Evolutionary conservation across 2,797 vertebrate species (phyloP), one percentile per base, ranked within the genome.

Genomic region (Parauchenoglanis punctatus): DNA sequence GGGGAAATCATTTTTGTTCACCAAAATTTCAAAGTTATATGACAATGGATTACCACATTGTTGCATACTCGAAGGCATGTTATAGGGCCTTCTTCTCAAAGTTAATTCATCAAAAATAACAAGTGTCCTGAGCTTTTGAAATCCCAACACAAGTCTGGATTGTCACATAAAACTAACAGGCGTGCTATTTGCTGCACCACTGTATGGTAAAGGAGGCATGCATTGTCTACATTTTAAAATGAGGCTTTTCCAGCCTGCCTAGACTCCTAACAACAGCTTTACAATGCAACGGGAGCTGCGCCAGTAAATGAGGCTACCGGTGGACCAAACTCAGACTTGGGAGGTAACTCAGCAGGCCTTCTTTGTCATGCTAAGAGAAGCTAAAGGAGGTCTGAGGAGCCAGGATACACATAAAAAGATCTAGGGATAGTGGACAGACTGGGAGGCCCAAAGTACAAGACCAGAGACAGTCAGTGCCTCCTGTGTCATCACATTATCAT

Each of bases 221-320:
- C 83, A 89, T 89, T 90, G 90, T 92, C 84, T 85, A 31, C 10
- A 10, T 83, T 90, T 91, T 87, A 89, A 90, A 78, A 91, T n/a
- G 86, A 87, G 89, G 73, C 86, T 87, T 85, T 85, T 89, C 87
- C 86, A 67, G 85, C 86, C 86, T 70, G 78, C 87, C 87, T 83
- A 89, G 87, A 91, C 91, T 86, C 87, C 89, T 91, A 89, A 92
- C 90, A 91, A 91, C 87, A 88, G 81, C 88, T 90, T 90, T 90
- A 92, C 90, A 90, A 90, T 89, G 81, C 65, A 23, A 72, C 85
- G 54, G 61, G 87, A 89, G 88, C 87, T 87, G 72, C 56, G 83
- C 81, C 81, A 88, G 81, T 91, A 86, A 92, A 90, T 86, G 89
- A 89, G 75, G 87, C 90, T 86, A 86, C 84, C 87, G 83, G 85